Base-by-base conservation (phyloP, 2,888 invertebrate species). In the Julus scanicus region DNA sequence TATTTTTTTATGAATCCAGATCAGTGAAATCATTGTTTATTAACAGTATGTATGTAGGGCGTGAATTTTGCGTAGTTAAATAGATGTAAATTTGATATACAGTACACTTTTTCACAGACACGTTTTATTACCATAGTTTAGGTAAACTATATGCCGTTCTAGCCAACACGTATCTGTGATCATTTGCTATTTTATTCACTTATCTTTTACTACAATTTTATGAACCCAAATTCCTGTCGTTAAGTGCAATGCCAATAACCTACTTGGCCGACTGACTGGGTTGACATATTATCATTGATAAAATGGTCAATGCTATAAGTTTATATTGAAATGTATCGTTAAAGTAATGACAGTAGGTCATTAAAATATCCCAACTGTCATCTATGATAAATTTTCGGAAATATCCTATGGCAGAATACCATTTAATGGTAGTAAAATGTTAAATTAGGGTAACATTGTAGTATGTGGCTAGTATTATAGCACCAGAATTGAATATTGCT, bases 31-130 rank as follows among this genome's bases (percentile, higher is more conserved):
- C 63, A 63, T 63, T 63, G 63, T 63, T 63, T 63, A n/a, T 48
- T 48, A 48, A 48, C 48, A 48, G 29, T 29, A 48, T 48, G 48
- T 13, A 48, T 48, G 48, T 29, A 29, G 3, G n/a, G 17, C 3
- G 17, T 63, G 8, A 4, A 15, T 57, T 57, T 57, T 63, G 63
- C 63, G n/a, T n/a, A n/a, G 63, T n/a, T n/a, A n/a, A 63, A n/a
- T n/a, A n/a, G 63, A 63, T 63, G n/a, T 63, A 63, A 63, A 63
- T n/a, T n/a, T n/a, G 63, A 63, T 63, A 63, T n/a, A 17, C 63
- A 63, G 6, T 63, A n/a, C 63, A 29, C 29, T 29, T 29, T 29
- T 29, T 29, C 29, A 53, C 15, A 53, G 17, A 53, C 53, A 53
- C 3, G 53, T 53, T 63, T 63, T 63, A n/a, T 8, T 1, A n/a